Evolutionary conservation across 2,113 vertebrate species (phyloP).

Genomic region (Nettapus auritus): DNA sequence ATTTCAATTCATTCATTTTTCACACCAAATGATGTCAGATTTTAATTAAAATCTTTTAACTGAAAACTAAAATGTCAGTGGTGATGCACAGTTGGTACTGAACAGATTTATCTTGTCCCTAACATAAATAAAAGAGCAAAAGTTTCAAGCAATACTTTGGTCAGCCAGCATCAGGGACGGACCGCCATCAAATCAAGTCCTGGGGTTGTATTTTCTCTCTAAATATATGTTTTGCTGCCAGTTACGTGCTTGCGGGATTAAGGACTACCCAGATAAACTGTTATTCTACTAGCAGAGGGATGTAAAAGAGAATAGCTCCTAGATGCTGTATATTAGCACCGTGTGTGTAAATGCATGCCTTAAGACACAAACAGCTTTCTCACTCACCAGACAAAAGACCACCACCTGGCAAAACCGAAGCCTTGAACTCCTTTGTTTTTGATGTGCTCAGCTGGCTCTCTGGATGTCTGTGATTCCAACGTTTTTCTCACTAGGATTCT

Average conservation of each 20-base stretch:
- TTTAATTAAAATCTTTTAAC: slow-evolving; percentile 67
- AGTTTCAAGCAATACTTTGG: neutral
- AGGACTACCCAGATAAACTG: neutral
- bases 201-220: neutral
- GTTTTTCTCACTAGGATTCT: neutral
- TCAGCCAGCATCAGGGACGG: neutral
- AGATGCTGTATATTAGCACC: neutral
- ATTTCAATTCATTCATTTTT: slow-evolving; percentile 47
- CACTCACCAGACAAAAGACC: neutral
- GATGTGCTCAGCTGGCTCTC: neutral
- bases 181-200: neutral
- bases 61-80: slow-evolving; percentile 64
- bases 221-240: neutral
- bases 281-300: neutral
- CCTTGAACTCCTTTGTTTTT: neutral
- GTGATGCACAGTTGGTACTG: slow-evolving; percentile 25
- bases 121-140: neutral
- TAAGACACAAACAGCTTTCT: neutral
- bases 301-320: neutral
- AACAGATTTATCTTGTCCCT: slow-evolving; percentile 1
- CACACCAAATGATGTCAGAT: slow-evolving; percentile 36
- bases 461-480: neutral
- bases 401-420: neutral
- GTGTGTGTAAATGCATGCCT: neutral
- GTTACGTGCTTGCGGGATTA: neutral